Conservation (phyloP, 2,888 invertebrate genomes). For the Lissocephala sabroskyi region DNA sequence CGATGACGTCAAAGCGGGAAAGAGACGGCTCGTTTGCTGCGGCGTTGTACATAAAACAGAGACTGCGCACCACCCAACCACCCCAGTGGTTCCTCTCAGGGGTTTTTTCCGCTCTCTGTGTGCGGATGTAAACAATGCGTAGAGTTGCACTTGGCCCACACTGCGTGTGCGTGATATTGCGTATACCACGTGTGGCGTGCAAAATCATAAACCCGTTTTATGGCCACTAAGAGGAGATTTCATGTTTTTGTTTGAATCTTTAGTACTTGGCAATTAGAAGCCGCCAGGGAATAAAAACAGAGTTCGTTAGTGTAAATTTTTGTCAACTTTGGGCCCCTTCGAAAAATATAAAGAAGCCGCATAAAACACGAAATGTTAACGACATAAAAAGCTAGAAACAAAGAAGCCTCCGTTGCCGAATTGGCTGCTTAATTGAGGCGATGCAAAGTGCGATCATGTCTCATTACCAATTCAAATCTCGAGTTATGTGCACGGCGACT, state of each 20-base stretch:
- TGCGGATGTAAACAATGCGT: conserved; percentile 12
- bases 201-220: neutral
- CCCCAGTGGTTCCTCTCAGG: conserved; percentile 8
- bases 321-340: no score
- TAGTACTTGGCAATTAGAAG: conserved; percentile 12
- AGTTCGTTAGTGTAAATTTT: conserved; percentile 19
- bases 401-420: conserved; percentile 16
- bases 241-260: neutral
- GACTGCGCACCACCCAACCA: no score
- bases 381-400: conserved; percentile 8
- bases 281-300: neutral
- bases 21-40: conserved; percentile 24
- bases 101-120: conserved; percentile 3
- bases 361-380: no score
- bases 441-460: conserved; percentile 25
- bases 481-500: neutral
- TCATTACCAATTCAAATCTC: conserved; percentile 48
- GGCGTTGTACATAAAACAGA: neutral
- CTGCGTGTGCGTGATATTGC: neutral
- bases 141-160: neutral
- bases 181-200: conserved; percentile 2
- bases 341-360: no score
- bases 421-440: conserved; percentile 12
- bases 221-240: no score
- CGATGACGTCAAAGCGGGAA: conserved; percentile 64